Evolutionary conservation across 2,888 invertebrate genomes (phyloP).

Genomic region (Eurytoma californica): DNA sequence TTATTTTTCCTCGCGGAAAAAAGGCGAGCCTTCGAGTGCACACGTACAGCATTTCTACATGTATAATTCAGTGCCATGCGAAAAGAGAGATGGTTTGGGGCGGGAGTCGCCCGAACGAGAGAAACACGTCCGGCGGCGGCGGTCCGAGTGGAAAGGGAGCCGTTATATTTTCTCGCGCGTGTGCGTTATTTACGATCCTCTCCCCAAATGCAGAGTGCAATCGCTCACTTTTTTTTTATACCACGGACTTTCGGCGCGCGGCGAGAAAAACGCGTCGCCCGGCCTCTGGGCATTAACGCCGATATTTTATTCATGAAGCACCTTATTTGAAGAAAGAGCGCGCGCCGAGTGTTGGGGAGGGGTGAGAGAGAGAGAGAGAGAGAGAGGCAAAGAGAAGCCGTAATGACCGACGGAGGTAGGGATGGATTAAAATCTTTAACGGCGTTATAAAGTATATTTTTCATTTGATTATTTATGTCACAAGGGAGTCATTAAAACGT

Average conservation of each 20-base stretch:
- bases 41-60: conserved; percentile 40
- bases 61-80: conserved; percentile 49
- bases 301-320: conserved; percentile 75
- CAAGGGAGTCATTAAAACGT: conserved; percentile 10
- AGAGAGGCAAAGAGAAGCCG: conserved; percentile 2
- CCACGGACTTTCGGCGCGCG: conserved; percentile 45
- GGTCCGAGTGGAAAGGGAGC: conserved; percentile 35
- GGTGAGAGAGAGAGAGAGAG: background rate
- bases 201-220: conserved; percentile 67
- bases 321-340: conserved; percentile 64
- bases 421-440: background rate
- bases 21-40: conserved; percentile 24
- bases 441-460: conserved; percentile 2
- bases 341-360: conserved; percentile 7
- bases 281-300: conserved; percentile 72
- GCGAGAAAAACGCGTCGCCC: conserved; percentile 70
- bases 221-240: conserved; percentile 61
- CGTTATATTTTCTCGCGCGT: conserved; percentile 54
- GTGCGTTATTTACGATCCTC: conserved; percentile 68
- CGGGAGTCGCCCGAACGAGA: conserved; percentile 4
- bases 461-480: conserved; percentile 27
- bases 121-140: conserved; percentile 42
- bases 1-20: conserved; percentile 14
- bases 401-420: conserved; percentile 5
- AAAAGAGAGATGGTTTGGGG: conserved; percentile 16